Evolutionary conservation across 2,797 vertebrate species (phyloP), one percentile per base, ranked within the genome.

Genomic region (Siniperca undulata): DNA sequence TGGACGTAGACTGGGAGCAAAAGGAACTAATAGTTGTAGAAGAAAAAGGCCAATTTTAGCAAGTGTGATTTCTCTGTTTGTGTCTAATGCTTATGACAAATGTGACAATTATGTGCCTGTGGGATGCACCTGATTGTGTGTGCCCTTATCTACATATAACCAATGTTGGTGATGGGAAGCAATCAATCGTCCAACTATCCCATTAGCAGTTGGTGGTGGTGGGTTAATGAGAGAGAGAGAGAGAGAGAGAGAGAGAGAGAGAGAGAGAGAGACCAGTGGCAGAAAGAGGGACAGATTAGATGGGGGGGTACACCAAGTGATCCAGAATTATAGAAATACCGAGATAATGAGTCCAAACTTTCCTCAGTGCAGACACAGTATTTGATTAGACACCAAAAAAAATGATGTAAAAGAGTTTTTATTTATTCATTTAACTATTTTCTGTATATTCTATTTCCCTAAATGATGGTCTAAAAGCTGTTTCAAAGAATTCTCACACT

Each of bases 161-260:
- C 88, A 91, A 77, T 85, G 78, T 59, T 40, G 65, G 61, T 83
- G 88, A 90, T 88, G 82, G 88, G 80, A 90, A 80, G 59, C 85
- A 90, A 93, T 94, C 92, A 92, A 90, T 92, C 34, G 78, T 85
- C 85, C 88, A 85, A 82, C 85, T 80, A 81, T 78, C 72, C 88
- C 79, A 91, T 91, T 93, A 92, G 59, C 79, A 69, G 59, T n/a
- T 48, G 50, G 76, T 85, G 75, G 59, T 27, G 36, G 58, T 17
- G 36, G 24, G 71, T 88, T 93, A 86, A 94, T 94, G 86, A 70
- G 80, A 36, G 52, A 70, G 59, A 74, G 53, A 22, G 24, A 42
- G 20, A 20, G 42, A 34, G 13, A 27, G 38, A 20, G 34, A 58
- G 38, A 40, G 30, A 77, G 44, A 62, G 48, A 56, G 50, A 46